Percentiles rank a stretch among this genome's conserved stretches.
Evolutionary conservation across 2,888 invertebrate species (phyloP).

Genomic region (Plemyria rubiginata): DNA sequence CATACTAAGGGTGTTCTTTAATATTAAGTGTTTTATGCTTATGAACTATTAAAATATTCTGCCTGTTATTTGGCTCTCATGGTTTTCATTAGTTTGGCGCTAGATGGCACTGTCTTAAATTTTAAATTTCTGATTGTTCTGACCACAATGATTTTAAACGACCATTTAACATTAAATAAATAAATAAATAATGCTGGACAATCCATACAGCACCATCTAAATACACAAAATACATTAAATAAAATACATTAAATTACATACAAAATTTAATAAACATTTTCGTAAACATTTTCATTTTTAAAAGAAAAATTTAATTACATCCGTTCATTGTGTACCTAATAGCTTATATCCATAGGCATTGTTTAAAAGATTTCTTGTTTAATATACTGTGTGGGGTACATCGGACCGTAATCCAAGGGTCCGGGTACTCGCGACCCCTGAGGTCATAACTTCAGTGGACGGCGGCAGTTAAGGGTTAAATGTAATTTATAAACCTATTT

Average conservation of each 20-base stretch:
- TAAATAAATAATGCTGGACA: no score
- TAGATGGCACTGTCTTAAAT: no score
- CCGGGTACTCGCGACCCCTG: conserved; percentile 52
- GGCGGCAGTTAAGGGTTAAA: conserved; percentile 64
- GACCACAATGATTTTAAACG: conserved; percentile 4
- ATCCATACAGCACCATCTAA: no score
- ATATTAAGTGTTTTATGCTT: no score
- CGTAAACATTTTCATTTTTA: conserved; percentile 36
- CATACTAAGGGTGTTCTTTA: no score
- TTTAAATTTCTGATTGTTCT: no score
- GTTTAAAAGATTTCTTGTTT: conserved; percentile 66
- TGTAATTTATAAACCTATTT: conserved; percentile 84
- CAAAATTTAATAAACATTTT: conserved; percentile 18
- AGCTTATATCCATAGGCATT: conserved; percentile 54
- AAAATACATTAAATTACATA: conserved; percentile 6
- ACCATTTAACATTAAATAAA: conserved; percentile 29
- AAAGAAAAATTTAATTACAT: conserved; percentile 55
- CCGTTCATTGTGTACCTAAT: conserved; percentile 49
- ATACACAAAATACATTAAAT: no score
- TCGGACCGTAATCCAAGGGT: conserved; percentile 46
- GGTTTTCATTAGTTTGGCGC: no score
- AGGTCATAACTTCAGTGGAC: conserved; percentile 71
- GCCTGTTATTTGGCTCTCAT: no score
- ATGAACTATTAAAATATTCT: no score
- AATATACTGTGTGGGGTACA: conserved; percentile 49